phyloP scores from a whole-genome alignment of 2,888 invertebrate species.

The Ichneumon xanthorius region DNA sequence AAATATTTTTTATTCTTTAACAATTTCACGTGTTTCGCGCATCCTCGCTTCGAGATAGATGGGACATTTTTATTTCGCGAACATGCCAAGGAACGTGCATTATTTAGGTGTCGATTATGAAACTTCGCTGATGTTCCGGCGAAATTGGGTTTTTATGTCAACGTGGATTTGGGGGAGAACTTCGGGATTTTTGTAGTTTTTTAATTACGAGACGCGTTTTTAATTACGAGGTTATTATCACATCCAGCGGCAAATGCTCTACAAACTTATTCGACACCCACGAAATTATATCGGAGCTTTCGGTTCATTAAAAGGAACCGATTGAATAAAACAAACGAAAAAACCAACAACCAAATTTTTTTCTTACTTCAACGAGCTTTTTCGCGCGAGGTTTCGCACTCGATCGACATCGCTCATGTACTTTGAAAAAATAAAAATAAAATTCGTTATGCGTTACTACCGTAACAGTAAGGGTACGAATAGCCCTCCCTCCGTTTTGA shows the following conservation, averaged over 20 bases:
- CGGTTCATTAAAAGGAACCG: neutral
- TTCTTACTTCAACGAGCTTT: slow-evolving; percentile 52
- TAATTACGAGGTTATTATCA: neutral
- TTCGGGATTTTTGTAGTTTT: neutral
- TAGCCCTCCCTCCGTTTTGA: slow-evolving; percentile 52
- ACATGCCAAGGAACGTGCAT: neutral
- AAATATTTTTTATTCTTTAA: neutral
- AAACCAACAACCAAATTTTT: neutral
- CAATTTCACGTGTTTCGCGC: neutral
- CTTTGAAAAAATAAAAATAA: slow-evolving; percentile 14
- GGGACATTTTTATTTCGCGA: neutral
- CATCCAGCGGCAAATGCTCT: slow-evolving; percentile 8
- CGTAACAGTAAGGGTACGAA: slow-evolving; percentile 16
- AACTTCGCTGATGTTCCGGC: neutral
- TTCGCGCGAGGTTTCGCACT: slow-evolving; percentile 39
- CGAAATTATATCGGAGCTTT: neutral
- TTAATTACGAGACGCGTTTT: neutral
- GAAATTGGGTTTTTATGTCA: neutral
- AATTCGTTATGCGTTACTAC: slow-evolving; percentile 9
- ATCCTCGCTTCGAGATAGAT: neutral
- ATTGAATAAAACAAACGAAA: neutral
- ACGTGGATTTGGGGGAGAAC: neutral
- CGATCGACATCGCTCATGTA: slow-evolving; percentile 28
- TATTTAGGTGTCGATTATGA: neutral
- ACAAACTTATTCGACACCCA: slow-evolving; percentile 13